Evolutionary conservation across 2,113 vertebrate species (phyloP).

Genomic region (Mus spicilegus): DNA sequence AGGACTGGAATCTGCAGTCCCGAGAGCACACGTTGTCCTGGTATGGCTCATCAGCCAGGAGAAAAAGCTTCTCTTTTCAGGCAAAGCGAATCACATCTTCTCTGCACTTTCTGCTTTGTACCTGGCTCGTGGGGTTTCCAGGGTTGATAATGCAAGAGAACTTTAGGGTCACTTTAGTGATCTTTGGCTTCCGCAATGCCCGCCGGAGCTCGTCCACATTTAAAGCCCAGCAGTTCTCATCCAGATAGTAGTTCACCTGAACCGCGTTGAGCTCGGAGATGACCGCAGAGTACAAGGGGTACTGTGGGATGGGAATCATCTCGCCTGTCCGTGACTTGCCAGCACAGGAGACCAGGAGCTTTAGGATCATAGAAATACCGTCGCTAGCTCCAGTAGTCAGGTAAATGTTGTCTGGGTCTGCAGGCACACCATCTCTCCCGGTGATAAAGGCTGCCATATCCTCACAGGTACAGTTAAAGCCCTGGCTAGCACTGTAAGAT

Average conservation of each 20-base stretch:
- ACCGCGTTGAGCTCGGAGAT: slow-evolving; percentile 91
- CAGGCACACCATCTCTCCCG: slow-evolving; percentile 90
- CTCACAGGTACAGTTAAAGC: slow-evolving; percentile 91
- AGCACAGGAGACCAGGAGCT: slow-evolving; percentile 90
- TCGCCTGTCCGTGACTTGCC: slow-evolving; percentile 90
- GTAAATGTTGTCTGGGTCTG: slow-evolving; percentile 91
- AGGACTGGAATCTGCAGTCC: slow-evolving; percentile 92
- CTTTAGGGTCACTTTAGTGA: slow-evolving; percentile 89
- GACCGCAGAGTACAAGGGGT: slow-evolving; percentile 92
- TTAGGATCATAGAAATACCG: slow-evolving; percentile 91
- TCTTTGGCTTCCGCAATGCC: slow-evolving; percentile 88
- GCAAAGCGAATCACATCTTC: slow-evolving; percentile 94
- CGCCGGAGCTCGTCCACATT: slow-evolving; percentile 90
- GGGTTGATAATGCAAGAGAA: slow-evolving; percentile 95
- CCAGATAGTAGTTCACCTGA: slow-evolving; percentile 93
- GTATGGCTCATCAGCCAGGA: slow-evolving; percentile 94
- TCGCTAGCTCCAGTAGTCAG: slow-evolving; percentile 93
- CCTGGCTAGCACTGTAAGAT: slow-evolving; percentile 91
- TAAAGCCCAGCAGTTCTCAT: slow-evolving; percentile 93
- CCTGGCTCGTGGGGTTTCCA: slow-evolving; percentile 94
- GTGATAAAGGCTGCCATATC: slow-evolving; percentile 90
- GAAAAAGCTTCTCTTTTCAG: slow-evolving; percentile 93
- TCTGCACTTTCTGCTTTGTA: slow-evolving; percentile 93
- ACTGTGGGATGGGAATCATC: slow-evolving; percentile 94
- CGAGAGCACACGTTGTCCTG: slow-evolving; percentile 93